Conservation (phyloP, 2,888 invertebrate species). For the Argyra leucocephala region DNA sequence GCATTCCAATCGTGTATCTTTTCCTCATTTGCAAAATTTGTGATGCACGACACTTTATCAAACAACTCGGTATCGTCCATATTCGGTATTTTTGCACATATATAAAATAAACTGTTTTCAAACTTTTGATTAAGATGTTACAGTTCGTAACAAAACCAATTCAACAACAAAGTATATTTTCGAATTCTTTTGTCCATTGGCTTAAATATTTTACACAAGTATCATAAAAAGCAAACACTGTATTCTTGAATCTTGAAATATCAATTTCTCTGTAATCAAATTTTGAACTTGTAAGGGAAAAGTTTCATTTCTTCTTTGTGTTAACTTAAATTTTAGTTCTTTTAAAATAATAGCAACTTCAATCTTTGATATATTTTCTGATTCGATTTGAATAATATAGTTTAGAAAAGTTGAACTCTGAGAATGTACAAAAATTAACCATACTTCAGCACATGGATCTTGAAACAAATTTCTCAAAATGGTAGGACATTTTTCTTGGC, state of each 20-base stretch:
- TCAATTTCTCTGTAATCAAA: conserved; percentile 13
- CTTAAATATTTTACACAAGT: too few relatives aligned
- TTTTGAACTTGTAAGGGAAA: conserved; percentile 18
- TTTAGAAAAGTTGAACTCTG: conserved; percentile 21
- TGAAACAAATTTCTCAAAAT: background rate
- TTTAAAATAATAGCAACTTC: conserved; percentile 19
- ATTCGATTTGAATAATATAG: conserved; percentile 19
- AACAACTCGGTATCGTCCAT: background rate
- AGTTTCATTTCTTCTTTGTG: conserved; percentile 17
- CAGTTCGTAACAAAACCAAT: background rate
- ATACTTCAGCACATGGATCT: conserved; percentile 11
- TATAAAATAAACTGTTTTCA: background rate
- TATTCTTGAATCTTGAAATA: conserved; percentile 3
- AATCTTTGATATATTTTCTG: conserved; percentile 17
- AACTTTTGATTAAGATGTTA: background rate
- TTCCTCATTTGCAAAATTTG: background rate
- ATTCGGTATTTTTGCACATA: background rate
- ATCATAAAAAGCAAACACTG: background rate
- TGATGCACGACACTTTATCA: background rate
- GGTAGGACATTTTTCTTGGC: conserved; percentile 1
- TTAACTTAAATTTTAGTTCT: conserved; percentile 19
- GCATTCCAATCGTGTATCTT: background rate
- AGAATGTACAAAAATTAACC: conserved; percentile 18
- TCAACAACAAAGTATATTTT: conserved; percentile 5
- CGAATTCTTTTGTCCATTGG: background rate